Evolutionary conservation across 1,140 invertebrate genomes (phyloP).

Genomic region (Yoshiicerus persimilis): DNA sequence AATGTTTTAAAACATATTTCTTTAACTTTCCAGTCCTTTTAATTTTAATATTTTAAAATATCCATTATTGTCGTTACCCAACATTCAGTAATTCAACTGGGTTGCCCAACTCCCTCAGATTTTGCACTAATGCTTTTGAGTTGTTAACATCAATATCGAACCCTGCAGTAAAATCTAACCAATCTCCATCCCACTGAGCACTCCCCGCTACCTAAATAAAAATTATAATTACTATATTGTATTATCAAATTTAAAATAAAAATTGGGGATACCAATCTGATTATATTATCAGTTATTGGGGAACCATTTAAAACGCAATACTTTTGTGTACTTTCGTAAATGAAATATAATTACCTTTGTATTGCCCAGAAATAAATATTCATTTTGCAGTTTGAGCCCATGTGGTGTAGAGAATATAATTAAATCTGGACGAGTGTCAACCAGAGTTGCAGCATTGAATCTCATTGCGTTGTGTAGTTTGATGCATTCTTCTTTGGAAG

Average conservation of each 20-base stretch:
- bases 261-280: background rate
- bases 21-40: conserved; percentile 3
- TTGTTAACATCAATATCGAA: conserved; percentile 25
- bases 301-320: too few relatives aligned
- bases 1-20: background rate
- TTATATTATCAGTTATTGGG: background rate
- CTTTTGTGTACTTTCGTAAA: too few relatives aligned
- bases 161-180: conserved; percentile 28
- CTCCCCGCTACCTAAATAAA: conserved; percentile 13
- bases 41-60: background rate
- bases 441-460: background rate
- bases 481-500: conserved; percentile 22
- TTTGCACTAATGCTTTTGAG: background rate
- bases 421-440: conserved; percentile 27
- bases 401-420: conserved; percentile 42
- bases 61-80: conserved; percentile 24
- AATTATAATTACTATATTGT: background rate
- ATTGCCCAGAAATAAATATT: conserved; percentile 14
- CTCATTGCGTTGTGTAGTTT: conserved; percentile 32
- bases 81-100: conserved; percentile 24
- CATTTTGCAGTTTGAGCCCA: conserved; percentile 27
- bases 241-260: background rate
- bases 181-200: conserved; percentile 32
- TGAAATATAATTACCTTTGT: conserved; percentile 6
- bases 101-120: background rate